Conservation (phyloP, 1,140 invertebrate genomes). For the Stegodyphus mimosarum region DNA sequence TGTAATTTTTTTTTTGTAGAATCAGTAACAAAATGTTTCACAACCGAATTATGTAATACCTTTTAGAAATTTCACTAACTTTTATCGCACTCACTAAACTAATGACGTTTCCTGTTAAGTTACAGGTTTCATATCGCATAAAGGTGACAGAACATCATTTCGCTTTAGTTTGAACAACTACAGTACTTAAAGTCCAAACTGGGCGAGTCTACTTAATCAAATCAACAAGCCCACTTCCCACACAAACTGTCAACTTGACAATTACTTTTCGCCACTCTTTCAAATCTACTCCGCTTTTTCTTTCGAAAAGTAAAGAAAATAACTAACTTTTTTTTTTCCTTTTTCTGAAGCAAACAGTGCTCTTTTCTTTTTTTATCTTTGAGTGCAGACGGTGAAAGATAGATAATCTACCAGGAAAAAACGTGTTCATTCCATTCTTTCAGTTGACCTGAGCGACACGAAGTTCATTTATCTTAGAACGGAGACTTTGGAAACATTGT, state of each 20-base stretch:
- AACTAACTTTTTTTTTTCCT: background rate
- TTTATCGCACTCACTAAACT: background rate
- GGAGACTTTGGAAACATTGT: background rate
- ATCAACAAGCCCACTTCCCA: constrained; percentile 28
- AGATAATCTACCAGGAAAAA: background rate
- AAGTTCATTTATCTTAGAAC: constrained; percentile 14
- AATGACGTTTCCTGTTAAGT: background rate
- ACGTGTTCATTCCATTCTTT: background rate
- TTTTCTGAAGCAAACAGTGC: background rate
- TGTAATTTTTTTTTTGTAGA: no score
- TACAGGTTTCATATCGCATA: background rate
- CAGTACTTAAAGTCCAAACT: background rate
- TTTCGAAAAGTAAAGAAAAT: no score
- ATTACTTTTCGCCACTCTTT: constrained; percentile 29
- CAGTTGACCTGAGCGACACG: background rate
- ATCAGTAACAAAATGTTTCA: no score
- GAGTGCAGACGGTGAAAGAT: background rate
- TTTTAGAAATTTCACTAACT: no score
- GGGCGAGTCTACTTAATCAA: constrained; percentile 23
- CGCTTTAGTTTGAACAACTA: background rate
- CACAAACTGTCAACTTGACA: constrained; percentile 31
- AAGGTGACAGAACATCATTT: background rate
- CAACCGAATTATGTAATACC: no score
- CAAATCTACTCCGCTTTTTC: constrained; percentile 8
- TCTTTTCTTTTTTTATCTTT: background rate